A percentile compares a stretch with the other conserved stretches of the same genome.
Conservation (phyloP, 2,797 vertebrate species). For the Xyrichtys novacula region DNA sequence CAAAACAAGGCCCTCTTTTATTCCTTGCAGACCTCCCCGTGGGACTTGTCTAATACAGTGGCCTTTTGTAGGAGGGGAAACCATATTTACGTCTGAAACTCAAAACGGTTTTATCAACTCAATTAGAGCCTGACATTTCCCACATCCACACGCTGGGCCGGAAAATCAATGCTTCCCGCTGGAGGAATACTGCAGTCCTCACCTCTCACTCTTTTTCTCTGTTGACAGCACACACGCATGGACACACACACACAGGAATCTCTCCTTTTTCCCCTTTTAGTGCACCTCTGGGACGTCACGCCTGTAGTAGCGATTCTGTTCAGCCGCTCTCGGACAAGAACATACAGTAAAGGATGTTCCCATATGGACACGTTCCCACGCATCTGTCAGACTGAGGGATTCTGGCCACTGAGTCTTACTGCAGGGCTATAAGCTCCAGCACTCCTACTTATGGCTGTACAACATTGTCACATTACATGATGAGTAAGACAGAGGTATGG, state of each 20-base stretch:
- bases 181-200: slow-evolving; percentile 78
- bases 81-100: slow-evolving; percentile 80
- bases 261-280: slow-evolving; percentile 20
- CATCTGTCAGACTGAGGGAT: slow-evolving; percentile 50
- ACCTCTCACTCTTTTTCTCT: slow-evolving; percentile 68
- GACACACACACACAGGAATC: slow-evolving; percentile 35
- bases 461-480: slow-evolving; percentile 44
- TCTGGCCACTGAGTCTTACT: slow-evolving; percentile 39
- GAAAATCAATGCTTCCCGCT: slow-evolving; percentile 80
- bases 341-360: slow-evolving; percentile 58
- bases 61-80: slow-evolving; percentile 64
- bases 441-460: slow-evolving; percentile 14
- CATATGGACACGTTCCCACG: slow-evolving; percentile 55
- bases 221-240: slow-evolving; percentile 61
- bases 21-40: slow-evolving; percentile 52
- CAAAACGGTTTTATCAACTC: slow-evolving; percentile 84
- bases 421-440: slow-evolving; percentile 56
- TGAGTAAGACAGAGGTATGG: slow-evolving; percentile 27
- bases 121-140: slow-evolving; percentile 85
- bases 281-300: slow-evolving; percentile 55
- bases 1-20: slow-evolving; percentile 45
- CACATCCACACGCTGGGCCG: slow-evolving; percentile 71
- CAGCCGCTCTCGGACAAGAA: slow-evolving; percentile 54
- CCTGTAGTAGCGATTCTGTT: slow-evolving; percentile 67
- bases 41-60: slow-evolving; percentile 63